These are phyloP conservation scores for Bombyx mandarina DNA, from an alignment of 1,140 invertebrate species.

Conservation along the genomic window DNA sequence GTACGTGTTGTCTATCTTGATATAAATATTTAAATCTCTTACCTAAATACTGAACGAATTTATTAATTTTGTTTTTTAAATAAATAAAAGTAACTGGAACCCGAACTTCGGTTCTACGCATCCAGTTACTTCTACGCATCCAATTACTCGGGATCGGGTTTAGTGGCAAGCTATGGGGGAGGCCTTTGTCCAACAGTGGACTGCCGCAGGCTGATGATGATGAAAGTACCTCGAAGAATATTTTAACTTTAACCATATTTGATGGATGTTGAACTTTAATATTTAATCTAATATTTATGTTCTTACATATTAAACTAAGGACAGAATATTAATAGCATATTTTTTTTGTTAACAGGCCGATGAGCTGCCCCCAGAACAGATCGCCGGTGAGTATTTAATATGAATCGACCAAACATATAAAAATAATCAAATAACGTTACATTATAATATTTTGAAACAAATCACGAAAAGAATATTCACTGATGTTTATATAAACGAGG, in stretches of 20 bases:
- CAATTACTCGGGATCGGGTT: too few relatives aligned
- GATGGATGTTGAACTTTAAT: not conserved
- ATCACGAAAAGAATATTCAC: conserved; percentile 10
- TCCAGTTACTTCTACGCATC: too few relatives aligned
- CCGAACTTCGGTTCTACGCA: too few relatives aligned
- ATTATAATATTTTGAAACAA: conserved; percentile 12
- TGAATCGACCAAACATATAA: conserved; percentile 12
- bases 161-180: too few relatives aligned
- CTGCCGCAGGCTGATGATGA: too few relatives aligned
- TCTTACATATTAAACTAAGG: not conserved
- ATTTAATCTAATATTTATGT: not conserved
- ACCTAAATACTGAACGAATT: too few relatives aligned
- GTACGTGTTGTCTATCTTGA: too few relatives aligned
- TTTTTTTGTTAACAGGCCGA: conserved; percentile 54
- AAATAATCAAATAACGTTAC: conserved; percentile 9
- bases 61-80: too few relatives aligned
- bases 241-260: not conserved
- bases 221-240: not conserved
- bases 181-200: too few relatives aligned
- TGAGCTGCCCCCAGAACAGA: conserved; percentile 70
- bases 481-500: conserved; percentile 33
- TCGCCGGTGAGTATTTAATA: conserved; percentile 53
- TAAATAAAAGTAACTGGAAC: too few relatives aligned
- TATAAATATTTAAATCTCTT: too few relatives aligned
- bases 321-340: not conserved